Base-by-base conservation (phyloP, 2,797 vertebrate species). In the Cynopterus sphinx region DNA sequence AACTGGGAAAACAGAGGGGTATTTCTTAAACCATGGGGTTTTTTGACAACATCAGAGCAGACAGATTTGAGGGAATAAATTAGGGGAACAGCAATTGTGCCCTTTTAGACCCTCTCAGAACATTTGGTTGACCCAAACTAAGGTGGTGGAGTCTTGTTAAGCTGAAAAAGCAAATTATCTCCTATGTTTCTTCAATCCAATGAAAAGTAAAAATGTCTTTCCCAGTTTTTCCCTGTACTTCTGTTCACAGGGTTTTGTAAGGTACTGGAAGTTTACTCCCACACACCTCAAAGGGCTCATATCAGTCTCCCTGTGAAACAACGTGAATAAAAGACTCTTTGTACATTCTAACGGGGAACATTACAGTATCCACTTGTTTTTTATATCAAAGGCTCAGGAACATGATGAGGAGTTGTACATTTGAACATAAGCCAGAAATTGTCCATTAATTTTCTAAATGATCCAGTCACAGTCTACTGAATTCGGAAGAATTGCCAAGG, bases 391-490 rank as follows among this genome's bases (percentile, higher is more conserved):
- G 84, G 17, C 77, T 93, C 55, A 16, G 49, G 77, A 91, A 93
- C 84, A 78, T 73, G 68, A 46, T 82, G 91, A 90, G 8, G 43
- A 78, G 82, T 82, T 86, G 77, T 81, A 86, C 63, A 84, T 95
- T 96, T 96, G 96, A 90, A 95, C 73, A 59, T 9, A 21, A 93
- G 83, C 96, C 96, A 94, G 70, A 33, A 96, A 94, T 96, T 96
- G 78, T 96, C 51, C 94, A 97, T 97, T 97, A 96, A 95, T 94
- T 95, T 96, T 91, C 49, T 96, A 85, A 97, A 83, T 55, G 92
- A 96, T 95, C 93, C 84, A 39, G 94, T 97, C 97, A 97, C 71
- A 94, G 96, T 95, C 88, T 94, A 73, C 43, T 97, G 95, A 91
- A 87, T 96, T 94, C 91, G 74, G 74, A 89, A 87, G 77, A 93